Base-by-base conservation (phyloP, 2,888 invertebrate species). In the Mythimna lalbum region DNA sequence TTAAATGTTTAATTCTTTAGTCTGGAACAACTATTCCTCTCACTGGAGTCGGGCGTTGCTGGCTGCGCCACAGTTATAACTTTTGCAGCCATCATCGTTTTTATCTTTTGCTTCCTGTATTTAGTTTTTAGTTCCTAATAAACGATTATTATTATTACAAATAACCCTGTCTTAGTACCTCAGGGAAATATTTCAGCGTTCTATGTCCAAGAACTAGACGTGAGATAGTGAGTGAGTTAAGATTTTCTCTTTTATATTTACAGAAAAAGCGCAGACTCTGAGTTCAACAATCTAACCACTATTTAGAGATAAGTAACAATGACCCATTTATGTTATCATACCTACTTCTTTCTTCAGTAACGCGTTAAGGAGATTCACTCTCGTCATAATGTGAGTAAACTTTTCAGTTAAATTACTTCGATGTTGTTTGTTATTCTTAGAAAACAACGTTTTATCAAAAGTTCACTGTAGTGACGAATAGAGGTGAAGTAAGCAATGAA, bases 291-390 rank as follows among this genome's bases (percentile, higher is more conserved):
- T 55, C 75, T 19, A 0, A n/a, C 67, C 43, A 60, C n/a, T 7
- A 64, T 39, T n/a, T 23, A 5, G 23, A 10, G 55, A 72, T 74
- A 76, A 55, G 6, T 2, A 67, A 72, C 50, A 76, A 60, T 77
- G 76, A 61, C 76, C 76, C n/a, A 77, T 17, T 78, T 77, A 73
- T 33, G 19, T 77, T 73, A 77, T 77, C 78, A 75, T 12, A 52
- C 27, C 27, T 27, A 27, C n/a, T 43, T 43, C 60, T 78, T 73
- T 74, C 59, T 64, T 21, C 39, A 56, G 27, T 63, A 43, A 56
- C 53, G 39, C 17, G 17, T 36, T 31, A 31, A 21, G 31, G 23
- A 33, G 36, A 49, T 65, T 17, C 17, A 61, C 49, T 14, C 7
- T 9, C 59, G 56, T 47, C 57, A 19, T 9, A 50, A 33, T 33